Conservation (phyloP, 2,113 vertebrate genomes). For the Pseudorectes ferrugineus region DNA sequence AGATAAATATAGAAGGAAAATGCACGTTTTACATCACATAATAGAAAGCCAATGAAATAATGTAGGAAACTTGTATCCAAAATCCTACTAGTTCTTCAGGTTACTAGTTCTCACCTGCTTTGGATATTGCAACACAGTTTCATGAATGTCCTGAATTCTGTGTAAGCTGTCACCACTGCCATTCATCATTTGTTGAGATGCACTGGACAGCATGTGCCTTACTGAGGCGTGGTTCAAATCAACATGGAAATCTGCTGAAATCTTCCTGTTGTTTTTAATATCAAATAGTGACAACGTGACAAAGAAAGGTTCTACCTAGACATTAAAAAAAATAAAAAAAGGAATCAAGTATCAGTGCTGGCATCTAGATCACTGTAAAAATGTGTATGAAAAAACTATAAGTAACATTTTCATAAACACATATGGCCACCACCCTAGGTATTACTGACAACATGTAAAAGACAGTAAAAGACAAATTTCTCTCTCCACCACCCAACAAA, state of each 20-base stretch:
- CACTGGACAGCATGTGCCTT: slow-evolving; percentile 80
- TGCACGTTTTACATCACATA: not conserved
- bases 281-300: slow-evolving; percentile 93
- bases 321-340: not conserved
- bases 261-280: slow-evolving; percentile 89
- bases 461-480: not conserved
- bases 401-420: not conserved
- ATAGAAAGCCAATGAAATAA: not conserved
- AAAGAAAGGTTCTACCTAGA: slow-evolving; percentile 96
- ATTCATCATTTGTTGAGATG: slow-evolving; percentile 76
- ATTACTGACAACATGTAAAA: not conserved
- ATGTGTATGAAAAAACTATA: not conserved
- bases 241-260: slow-evolving; percentile 95
- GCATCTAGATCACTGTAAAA: not conserved
- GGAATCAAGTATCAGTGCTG: not conserved
- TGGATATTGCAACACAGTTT: slow-evolving; percentile 85
- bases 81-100: not conserved
- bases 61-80: not conserved
- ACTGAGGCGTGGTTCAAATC: slow-evolving; percentile 93
- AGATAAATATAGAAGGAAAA: not conserved
- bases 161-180: slow-evolving; percentile 79
- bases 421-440: not conserved
- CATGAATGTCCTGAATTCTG: slow-evolving; percentile 73
- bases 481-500: not conserved
- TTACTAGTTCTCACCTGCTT: slow-evolving; percentile 79